Conservation (phyloP, 2,888 invertebrate species). For the Gasteruption jaculator region DNA sequence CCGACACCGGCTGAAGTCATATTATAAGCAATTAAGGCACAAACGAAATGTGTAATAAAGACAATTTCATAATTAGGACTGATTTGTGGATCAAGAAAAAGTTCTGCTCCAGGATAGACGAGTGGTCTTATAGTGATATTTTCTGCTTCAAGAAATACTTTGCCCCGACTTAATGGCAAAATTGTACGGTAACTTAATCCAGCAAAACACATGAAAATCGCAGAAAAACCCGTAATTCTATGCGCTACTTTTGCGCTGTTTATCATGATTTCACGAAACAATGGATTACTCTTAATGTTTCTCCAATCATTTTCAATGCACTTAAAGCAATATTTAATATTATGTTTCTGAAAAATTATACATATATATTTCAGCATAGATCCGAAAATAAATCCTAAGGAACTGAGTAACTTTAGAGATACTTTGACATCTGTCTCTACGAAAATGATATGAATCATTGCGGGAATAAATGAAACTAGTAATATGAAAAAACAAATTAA, state of each 20-base stretch:
- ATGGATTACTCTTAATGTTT: too few relatives aligned
- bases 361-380: too few relatives aligned
- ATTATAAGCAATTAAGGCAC: conserved; percentile 19
- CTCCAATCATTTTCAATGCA: too few relatives aligned
- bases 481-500: too few relatives aligned
- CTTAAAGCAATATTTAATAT: too few relatives aligned
- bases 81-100: conserved; percentile 20
- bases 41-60: conserved; percentile 23
- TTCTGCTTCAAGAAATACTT: conserved; percentile 1
- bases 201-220: conserved; percentile 16
- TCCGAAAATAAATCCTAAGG: too few relatives aligned
- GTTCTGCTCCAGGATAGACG: conserved; percentile 21
- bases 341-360: too few relatives aligned
- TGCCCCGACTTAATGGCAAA: conserved; percentile 17
- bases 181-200: conserved; percentile 19
- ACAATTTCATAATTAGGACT: conserved; percentile 31
- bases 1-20: conserved; percentile 25
- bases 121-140: conserved; percentile 19
- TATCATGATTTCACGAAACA: conserved; percentile 21
- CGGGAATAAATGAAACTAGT: too few relatives aligned
- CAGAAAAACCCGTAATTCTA: conserved; percentile 15
- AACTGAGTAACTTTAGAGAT: too few relatives aligned
- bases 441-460: too few relatives aligned
- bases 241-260: conserved; percentile 16
- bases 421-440: too few relatives aligned